Evolutionary conservation across 2,113 vertebrate genomes (phyloP).

Genomic region (Plecturocebus donacophilus): DNA sequence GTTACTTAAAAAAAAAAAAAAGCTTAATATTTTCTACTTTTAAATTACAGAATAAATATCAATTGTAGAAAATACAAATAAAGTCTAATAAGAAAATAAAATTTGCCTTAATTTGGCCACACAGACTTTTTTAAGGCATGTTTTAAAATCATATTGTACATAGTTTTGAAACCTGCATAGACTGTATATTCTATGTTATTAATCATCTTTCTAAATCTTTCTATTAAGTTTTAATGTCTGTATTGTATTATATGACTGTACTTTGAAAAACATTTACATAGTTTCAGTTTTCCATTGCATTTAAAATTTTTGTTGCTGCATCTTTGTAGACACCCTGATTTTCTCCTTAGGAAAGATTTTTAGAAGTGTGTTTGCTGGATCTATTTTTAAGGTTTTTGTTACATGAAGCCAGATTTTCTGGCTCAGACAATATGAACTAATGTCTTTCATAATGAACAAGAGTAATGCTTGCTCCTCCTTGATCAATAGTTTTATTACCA

Average conservation of each 20-base stretch:
- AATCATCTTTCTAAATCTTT: not conserved
- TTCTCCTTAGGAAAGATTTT: not conserved
- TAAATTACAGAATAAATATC: not conserved
- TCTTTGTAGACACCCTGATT: not conserved
- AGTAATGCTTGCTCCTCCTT: not conserved
- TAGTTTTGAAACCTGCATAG: not conserved
- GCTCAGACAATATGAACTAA: not conserved
- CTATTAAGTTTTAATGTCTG: slow-evolving; percentile 10
- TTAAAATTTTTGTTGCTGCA: slow-evolving; percentile 27
- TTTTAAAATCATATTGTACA: not conserved
- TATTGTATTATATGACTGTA: not conserved
- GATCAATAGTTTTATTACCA: not conserved
- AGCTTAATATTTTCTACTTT: not conserved
- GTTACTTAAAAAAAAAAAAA: not conserved
- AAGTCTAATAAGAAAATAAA: slow-evolving; percentile 12
- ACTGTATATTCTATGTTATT: not conserved
- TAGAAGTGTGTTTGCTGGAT: not conserved
- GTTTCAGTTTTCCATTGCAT: not conserved
- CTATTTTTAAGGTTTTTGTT: slow-evolving; percentile 6
- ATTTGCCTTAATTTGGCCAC: not conserved
- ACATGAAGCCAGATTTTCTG: not conserved
- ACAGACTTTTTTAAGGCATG: not conserved
- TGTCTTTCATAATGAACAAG: not conserved
- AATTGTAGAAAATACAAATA: not conserved
- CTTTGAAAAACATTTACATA: not conserved